phyloP scores from a whole-genome alignment of 2,888 invertebrate genomes.

The Lutraria lutraria region DNA sequence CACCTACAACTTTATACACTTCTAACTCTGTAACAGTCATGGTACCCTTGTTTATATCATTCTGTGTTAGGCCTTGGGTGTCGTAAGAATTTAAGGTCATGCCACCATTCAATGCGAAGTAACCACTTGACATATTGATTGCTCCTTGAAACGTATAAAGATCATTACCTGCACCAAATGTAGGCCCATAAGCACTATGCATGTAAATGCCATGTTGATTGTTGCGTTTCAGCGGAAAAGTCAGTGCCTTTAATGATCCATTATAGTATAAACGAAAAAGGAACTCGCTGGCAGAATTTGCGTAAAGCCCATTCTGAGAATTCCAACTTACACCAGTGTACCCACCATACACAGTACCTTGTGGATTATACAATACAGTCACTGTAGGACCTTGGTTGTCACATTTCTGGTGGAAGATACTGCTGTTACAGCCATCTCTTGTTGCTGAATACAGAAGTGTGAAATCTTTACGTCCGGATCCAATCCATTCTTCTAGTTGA shows the following conservation, averaged over 20 bases:
- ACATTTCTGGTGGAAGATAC: constrained; percentile 67
- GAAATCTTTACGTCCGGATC: constrained; percentile 60
- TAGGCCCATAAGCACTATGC: constrained; percentile 42
- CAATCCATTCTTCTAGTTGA: constrained; percentile 69
- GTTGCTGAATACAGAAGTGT: constrained; percentile 64
- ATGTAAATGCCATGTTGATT: constrained; percentile 38
- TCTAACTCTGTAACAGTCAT: constrained; percentile 67
- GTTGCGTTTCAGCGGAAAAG: constrained; percentile 39
- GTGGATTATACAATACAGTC: constrained; percentile 66
- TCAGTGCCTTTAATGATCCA: constrained; percentile 15
- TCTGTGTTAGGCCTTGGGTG: constrained; percentile 38
- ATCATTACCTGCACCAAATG: constrained; percentile 58
- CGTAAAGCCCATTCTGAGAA: neutral
- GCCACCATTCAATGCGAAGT: constrained; percentile 50
- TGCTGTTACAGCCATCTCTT: constrained; percentile 59
- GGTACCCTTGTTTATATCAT: constrained; percentile 59
- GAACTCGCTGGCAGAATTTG: constrained; percentile 46
- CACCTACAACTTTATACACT: constrained; percentile 62
- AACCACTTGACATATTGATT: constrained; percentile 36
- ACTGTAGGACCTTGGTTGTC: constrained; percentile 71
- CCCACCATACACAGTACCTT: constrained; percentile 68
- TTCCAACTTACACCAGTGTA: constrained; percentile 62
- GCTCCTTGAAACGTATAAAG: constrained; percentile 34
- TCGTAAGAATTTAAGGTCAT: constrained; percentile 26
- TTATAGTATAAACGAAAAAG: constrained; percentile 59